Conservation (phyloP, 2,888 invertebrate species). For the Himalopsyche japonica region DNA sequence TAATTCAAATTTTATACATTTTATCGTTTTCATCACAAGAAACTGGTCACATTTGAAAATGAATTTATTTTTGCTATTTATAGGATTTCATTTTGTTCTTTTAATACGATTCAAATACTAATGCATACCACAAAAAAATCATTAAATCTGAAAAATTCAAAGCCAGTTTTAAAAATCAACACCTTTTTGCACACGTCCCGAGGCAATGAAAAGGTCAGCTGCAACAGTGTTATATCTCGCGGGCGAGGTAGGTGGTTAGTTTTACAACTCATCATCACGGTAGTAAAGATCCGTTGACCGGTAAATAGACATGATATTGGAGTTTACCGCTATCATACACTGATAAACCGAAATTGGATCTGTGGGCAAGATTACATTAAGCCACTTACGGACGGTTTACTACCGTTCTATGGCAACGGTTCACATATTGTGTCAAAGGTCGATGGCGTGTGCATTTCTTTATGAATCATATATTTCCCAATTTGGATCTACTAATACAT, state of each 20-base stretch:
- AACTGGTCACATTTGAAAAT: too few species aligned
- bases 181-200: not conserved
- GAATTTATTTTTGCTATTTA: too few species aligned
- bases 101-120: too few species aligned
- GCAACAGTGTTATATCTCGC: not conserved
- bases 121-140: too few species aligned
- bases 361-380: not conserved
- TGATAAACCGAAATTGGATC: not conserved
- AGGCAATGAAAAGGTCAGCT: not conserved
- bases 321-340: not conserved
- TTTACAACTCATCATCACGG: not conserved
- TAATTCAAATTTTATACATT: too few species aligned
- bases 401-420: not conserved
- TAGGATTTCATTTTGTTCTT: not conserved
- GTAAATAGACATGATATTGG: not conserved
- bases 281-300: not conserved
- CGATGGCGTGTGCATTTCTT: not conserved
- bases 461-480: not conserved
- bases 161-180: not conserved
- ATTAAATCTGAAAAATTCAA: too few species aligned
- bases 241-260: not conserved
- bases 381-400: not conserved
- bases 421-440: not conserved
- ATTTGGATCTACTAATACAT: too few species aligned
- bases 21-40: too few species aligned